phyloP scores from a whole-genome alignment of 2,888 invertebrate genomes.

The Cabera pusaria region DNA sequence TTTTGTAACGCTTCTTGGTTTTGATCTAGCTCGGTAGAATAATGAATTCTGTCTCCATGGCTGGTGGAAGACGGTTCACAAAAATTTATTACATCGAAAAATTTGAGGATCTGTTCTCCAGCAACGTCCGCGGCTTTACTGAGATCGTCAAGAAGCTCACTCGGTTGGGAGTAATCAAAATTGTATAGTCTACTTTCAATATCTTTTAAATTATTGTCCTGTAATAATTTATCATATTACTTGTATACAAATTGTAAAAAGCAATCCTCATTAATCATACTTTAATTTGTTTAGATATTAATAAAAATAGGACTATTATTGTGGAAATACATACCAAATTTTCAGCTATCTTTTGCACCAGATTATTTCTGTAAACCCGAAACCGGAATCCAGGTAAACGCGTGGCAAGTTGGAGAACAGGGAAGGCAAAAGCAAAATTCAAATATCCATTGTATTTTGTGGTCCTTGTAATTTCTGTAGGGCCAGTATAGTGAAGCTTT shows the following conservation, averaged over 20 bases:
- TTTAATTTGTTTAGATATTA: too few species aligned
- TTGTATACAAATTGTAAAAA: too few species aligned
- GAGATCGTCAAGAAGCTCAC: slow-evolving; percentile 45
- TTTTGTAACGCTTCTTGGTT: slow-evolving; percentile 56
- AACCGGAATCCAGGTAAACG: slow-evolving; percentile 86
- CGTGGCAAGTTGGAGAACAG: slow-evolving; percentile 85
- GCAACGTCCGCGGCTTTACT: slow-evolving; percentile 46
- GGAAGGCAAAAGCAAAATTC: slow-evolving; percentile 83
- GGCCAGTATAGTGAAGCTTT: slow-evolving; percentile 63
- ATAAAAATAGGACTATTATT: too few species aligned
- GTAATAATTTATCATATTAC: too few species aligned
- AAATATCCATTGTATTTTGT: slow-evolving; percentile 48
- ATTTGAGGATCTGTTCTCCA: slow-evolving; percentile 47
- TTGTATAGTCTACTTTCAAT: slow-evolving; percentile 46
- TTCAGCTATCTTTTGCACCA: slow-evolving; percentile 82
- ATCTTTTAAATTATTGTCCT: slow-evolving; percentile 43
- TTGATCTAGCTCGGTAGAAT: slow-evolving; percentile 54
- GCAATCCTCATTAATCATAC: too few species aligned
- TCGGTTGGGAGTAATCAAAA: slow-evolving; percentile 36
- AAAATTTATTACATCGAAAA: slow-evolving; percentile 47
- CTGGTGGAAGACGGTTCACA: slow-evolving; percentile 20
- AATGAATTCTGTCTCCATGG: slow-evolving; percentile 34
- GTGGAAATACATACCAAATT: slow-evolving; percentile 77
- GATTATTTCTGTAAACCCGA: slow-evolving; percentile 87
- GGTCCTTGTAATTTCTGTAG: slow-evolving; percentile 43